Conservation (phyloP, 2,113 vertebrate genomes). For the Chelonoidis abingdonii region DNA sequence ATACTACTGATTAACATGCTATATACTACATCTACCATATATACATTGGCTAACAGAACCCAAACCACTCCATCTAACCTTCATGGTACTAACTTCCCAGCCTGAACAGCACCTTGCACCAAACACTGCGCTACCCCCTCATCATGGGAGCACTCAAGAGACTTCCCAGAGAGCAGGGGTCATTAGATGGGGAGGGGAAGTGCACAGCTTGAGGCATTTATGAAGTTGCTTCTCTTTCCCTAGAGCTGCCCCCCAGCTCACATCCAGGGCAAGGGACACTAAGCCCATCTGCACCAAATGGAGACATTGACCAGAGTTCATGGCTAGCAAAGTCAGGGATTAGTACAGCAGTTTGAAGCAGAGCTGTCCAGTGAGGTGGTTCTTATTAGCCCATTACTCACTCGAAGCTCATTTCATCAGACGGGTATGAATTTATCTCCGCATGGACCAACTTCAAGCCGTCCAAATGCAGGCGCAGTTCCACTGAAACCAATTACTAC, state of each 20-base stretch:
- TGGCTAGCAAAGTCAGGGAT: neutral
- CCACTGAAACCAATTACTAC: neutral
- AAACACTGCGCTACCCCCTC: neutral
- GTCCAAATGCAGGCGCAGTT: neutral
- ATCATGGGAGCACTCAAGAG: neutral
- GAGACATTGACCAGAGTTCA: neutral
- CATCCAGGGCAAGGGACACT: neutral
- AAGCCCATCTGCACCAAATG: neutral
- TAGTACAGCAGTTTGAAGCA: neutral
- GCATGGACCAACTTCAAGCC: neutral
- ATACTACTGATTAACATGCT: neutral
- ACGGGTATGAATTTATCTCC: neutral
- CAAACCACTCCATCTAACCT: neutral
- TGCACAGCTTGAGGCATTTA: neutral
- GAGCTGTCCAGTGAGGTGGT: neutral
- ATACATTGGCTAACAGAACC: neutral
- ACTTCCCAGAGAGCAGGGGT: neutral
- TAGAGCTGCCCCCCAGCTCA: neutral
- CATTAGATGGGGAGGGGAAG: neutral
- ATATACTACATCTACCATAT: neutral
- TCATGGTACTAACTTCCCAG: neutral
- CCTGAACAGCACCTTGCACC: neutral
- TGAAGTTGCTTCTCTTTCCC: neutral
- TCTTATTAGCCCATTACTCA: neutral
- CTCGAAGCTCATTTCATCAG: neutral